Conservation (phyloP, 2,888 invertebrate genomes). For the Noctua fimbriata region DNA sequence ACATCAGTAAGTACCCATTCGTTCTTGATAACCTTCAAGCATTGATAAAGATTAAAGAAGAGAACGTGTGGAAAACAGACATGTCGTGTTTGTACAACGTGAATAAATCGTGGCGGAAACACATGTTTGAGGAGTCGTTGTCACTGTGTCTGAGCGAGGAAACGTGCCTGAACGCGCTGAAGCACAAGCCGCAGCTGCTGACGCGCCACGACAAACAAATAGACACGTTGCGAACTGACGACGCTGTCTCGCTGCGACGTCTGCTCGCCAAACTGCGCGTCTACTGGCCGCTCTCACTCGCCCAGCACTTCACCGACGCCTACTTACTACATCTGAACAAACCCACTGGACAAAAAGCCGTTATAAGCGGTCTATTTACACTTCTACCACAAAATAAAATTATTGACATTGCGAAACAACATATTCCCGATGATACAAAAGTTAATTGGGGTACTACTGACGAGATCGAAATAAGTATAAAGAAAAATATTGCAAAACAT, state of each 20-base stretch:
- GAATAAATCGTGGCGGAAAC: constrained; percentile 78
- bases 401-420: constrained; percentile 70
- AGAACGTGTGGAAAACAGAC: constrained; percentile 67
- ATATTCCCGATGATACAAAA: constrained; percentile 75
- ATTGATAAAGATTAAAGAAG: constrained; percentile 70
- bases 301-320: constrained; percentile 69
- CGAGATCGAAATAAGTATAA: constrained; percentile 71
- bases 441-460: constrained; percentile 79
- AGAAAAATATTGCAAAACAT: constrained; percentile 78
- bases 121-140: constrained; percentile 80
- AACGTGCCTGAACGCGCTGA: constrained; percentile 79
- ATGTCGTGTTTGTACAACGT: constrained; percentile 73
- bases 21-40: constrained; percentile 73
- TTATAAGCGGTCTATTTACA: constrained; percentile 73
- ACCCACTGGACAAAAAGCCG: constrained; percentile 71
- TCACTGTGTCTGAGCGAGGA: constrained; percentile 71
- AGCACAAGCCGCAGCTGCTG: constrained; percentile 79
- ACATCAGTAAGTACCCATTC: constrained; percentile 70
- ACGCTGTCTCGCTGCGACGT: constrained; percentile 67
- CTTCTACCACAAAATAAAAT: constrained; percentile 74
- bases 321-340: constrained; percentile 71
- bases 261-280: constrained; percentile 77
- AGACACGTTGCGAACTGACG: constrained; percentile 68
- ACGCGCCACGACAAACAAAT: constrained; percentile 69
- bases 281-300: constrained; percentile 79